Evolutionary conservation across 2,888 invertebrate genomes (phyloP), one percentile per base, ranked within the genome.

Genomic region (Leptarthrus brevirostris): DNA sequence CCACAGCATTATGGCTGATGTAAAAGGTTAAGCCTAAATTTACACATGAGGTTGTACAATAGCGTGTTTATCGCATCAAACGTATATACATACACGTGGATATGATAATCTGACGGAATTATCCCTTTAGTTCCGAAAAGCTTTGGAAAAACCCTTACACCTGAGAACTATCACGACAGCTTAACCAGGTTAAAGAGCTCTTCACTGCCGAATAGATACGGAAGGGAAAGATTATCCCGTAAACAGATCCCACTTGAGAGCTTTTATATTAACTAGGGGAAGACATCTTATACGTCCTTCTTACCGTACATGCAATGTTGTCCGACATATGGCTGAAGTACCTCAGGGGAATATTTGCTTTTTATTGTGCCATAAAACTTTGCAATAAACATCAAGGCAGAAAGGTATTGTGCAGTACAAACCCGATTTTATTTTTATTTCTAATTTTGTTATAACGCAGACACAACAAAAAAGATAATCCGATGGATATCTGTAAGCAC

Each of bases 231-330:
- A 61, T 61, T 61, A 61, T 61, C 61, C 61, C 36, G 40, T 61
- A 61, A 61, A 61, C 61, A 61, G 61, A 61, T 61, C 30, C 61
- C 61, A 61, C 61, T 61, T 61, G 61, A 61, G 61, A 40, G 61
- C 61, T 61, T 61, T 61, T 61, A 61, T 61, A 61, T 61, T 61
- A 40, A 61, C 61, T 61, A 40, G 61, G 18, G 52, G 14, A 52
- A 52, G 52, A 52, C 52, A 16, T 16, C 34, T 30, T 36, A 36
- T 18, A 61, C 40, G 40, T 61, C 40, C 36, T 18, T 61, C 34
- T 14, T 40, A 16, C 18, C 8, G 18, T 20, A 36, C 61, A 12
- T 14, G 36, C 40, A 3, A 44, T 44, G 20, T 36, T 10, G 61
- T 8, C 36, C 61, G 18, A 56, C 56, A 56, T 56, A 24, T 30